These are phyloP conservation scores for Amblyteles armatorius DNA, from an alignment of 2,888 invertebrate genomes.

Conservation along the genomic window DNA sequence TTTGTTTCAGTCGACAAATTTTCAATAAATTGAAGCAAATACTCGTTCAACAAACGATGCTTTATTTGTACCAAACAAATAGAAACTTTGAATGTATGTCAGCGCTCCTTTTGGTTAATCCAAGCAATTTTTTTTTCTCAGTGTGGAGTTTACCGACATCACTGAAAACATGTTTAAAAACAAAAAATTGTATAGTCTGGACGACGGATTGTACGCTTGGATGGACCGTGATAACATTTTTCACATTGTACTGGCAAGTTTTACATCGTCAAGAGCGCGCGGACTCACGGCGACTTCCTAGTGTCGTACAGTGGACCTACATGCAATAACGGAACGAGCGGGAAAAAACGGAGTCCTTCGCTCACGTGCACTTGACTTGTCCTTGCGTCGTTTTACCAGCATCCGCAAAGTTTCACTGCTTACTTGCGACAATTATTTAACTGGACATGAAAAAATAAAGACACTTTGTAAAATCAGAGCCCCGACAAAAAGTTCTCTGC, in stretches of 20 bases:
- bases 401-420: constrained; percentile 54
- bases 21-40: too few species aligned
- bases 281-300: constrained; percentile 35
- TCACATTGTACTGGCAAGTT: background rate
- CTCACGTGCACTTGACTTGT: constrained; percentile 33
- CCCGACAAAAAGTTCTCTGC: too few species aligned
- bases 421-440: constrained; percentile 48
- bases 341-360: constrained; percentile 53
- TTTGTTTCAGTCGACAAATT: too few species aligned
- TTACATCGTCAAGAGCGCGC: constrained; percentile 25
- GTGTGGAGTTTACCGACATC: background rate
- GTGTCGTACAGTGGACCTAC: constrained; percentile 47
- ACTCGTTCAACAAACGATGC: too few species aligned
- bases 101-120: too few species aligned
- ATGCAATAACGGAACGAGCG: constrained; percentile 5
- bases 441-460: background rate
- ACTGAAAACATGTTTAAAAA: background rate
- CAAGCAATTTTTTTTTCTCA: too few species aligned
- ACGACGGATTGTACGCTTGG: background rate
- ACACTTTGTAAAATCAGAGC: too few species aligned
- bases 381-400: constrained; percentile 52
- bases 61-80: too few species aligned
- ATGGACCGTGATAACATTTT: constrained; percentile 13
- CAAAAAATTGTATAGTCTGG: too few species aligned
- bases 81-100: too few species aligned